Conservation (phyloP, 2,113 vertebrate species). For the Furnarius figulus region DNA sequence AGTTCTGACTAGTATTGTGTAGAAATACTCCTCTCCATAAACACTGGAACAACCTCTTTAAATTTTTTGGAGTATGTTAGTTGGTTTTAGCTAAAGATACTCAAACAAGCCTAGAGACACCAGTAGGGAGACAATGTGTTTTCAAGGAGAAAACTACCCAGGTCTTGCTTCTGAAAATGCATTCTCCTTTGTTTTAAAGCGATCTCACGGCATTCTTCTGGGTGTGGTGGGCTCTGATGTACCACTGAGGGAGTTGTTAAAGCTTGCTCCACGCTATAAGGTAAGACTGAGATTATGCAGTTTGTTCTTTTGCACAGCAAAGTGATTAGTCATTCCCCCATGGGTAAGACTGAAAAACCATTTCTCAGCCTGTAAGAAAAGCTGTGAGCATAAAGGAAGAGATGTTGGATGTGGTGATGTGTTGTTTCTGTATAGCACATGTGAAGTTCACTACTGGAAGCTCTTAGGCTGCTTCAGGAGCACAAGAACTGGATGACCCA, state of each 20-base stretch:
- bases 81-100: neutral
- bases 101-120: neutral
- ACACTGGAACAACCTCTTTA: neutral
- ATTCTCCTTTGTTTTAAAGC: slow-evolving; percentile 69
- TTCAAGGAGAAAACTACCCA: neutral
- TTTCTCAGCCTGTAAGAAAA: neutral
- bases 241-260: slow-evolving; percentile 89
- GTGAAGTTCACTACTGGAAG: neutral
- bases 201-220: slow-evolving; percentile 92
- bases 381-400: neutral
- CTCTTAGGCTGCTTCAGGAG: neutral
- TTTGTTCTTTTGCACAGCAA: neutral
- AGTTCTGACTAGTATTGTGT: neutral
- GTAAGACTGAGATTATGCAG: slow-evolving; percentile 61
- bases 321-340: neutral
- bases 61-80: neutral
- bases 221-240: slow-evolving; percentile 95
- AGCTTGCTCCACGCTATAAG: slow-evolving; percentile 91
- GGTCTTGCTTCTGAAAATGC: neutral
- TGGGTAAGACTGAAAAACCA: neutral
- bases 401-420: neutral
- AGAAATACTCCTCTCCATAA: neutral
- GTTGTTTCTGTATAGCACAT: neutral
- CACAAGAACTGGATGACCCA: neutral
- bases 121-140: neutral